phyloP scores from a whole-genome alignment of 2,888 invertebrate species.

The Nycteola revayana region DNA sequence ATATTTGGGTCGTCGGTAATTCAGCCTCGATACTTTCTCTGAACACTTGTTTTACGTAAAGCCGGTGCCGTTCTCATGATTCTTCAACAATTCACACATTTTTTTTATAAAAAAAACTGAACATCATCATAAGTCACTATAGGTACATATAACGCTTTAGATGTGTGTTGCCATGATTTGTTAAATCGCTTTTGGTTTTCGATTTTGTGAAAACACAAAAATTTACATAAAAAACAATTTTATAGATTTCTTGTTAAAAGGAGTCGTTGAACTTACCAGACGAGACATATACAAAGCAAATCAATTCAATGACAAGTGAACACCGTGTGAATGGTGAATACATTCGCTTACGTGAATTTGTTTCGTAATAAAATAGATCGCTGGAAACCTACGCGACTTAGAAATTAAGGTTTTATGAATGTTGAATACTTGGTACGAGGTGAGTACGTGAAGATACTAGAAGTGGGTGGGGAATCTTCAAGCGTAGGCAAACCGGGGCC shows the following conservation, averaged over 20 bases:
- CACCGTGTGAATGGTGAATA: constrained; percentile 23
- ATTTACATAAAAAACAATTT: too few relatives aligned
- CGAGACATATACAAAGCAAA: constrained; percentile 21
- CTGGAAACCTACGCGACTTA: constrained; percentile 32
- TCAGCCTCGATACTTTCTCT: constrained; percentile 55
- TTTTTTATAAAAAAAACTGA: too few relatives aligned
- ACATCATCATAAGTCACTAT: too few relatives aligned
- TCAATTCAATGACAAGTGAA: constrained; percentile 25
- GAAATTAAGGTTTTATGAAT: constrained; percentile 42
- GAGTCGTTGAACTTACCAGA: constrained; percentile 20
- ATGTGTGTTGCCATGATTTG: too few relatives aligned
- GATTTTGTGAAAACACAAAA: too few relatives aligned
- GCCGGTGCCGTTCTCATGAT: constrained; percentile 1
- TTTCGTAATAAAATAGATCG: constrained; percentile 37
- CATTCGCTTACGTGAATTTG: constrained; percentile 21
- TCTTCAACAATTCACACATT: neutral
- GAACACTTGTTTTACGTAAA: constrained; percentile 25
- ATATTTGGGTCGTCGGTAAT: constrained; percentile 54
- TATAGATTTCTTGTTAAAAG: too few relatives aligned
- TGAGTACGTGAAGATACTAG: constrained; percentile 25
- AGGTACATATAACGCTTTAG: too few relatives aligned
- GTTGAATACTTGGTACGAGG: too few relatives aligned
- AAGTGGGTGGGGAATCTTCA: constrained; percentile 42
- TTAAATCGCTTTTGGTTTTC: too few relatives aligned
- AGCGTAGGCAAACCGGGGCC: constrained; percentile 52